Evolutionary conservation across 2,888 invertebrate species (phyloP), one percentile per base, ranked within the genome.

Genomic region (Dioctria rufipes): DNA sequence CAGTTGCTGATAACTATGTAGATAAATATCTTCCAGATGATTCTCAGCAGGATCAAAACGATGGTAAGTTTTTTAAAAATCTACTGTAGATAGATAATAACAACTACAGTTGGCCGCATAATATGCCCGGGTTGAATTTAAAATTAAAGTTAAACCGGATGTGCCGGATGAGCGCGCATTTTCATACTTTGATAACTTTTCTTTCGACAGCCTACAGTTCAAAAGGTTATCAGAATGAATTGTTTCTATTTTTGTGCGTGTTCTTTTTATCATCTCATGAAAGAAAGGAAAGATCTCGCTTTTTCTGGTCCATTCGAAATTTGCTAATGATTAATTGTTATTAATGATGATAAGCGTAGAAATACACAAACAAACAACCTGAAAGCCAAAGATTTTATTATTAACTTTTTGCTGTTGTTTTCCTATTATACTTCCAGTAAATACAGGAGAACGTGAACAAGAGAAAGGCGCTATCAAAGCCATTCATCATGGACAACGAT

Each of bases 1-100:
- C 93, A 84, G 93, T 93, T 37, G 95, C 95, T 40, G 96, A 96
- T 86, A 93, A 93, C 86, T 95, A 95, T 86, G 94, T 96, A 67
- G 95, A 96, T 89, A 95, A 92, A 88, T 95, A 94, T 88, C 90
- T 96, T 84, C 94, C 95, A 40, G 92, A 92, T 6, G 93, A 93
- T 86, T 89, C 91, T 58, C 93, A 93, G 86, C 93, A 93, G 86
- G 93, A 93, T 87, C 90, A 90, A 80, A 88, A 88, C 82, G 94
- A 94, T 85, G 92, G 94, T 94, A 86, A 90, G 91, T 85, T 9
- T 13, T 58, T 58, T 2, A 40, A 11, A n/a, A 40, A 58, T 58
- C 13, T 8, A n/a, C 11, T 40, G 11, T 11, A 54, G 40, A 25
- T 13, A 13, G 11, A 8, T 8, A 11, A 5, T 61, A 25, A 13